phyloP scores from a whole-genome alignment of 2,797 vertebrate genomes.

The Ctenosaura bakeri region DNA sequence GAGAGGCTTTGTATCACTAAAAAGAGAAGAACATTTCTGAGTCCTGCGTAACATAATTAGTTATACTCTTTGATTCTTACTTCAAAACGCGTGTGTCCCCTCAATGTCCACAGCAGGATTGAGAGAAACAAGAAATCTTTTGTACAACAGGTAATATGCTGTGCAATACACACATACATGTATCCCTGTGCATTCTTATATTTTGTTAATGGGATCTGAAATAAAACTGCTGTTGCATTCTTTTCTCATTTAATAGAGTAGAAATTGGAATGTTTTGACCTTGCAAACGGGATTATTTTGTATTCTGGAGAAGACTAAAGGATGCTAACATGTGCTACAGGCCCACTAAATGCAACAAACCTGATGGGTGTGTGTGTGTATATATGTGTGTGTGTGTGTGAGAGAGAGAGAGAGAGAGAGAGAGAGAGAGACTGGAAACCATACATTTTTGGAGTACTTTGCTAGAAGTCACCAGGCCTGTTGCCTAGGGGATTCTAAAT shows the following conservation, averaged over 20 bases:
- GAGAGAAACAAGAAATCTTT: slow-evolving; percentile 21
- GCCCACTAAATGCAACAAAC: too few species aligned
- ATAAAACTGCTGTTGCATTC: background rate
- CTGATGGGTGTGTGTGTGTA: too few species aligned
- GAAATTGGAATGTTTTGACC: slow-evolving; percentile 20
- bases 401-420: too few species aligned
- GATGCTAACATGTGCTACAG: background rate
- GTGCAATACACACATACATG: background rate
- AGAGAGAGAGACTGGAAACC: too few species aligned
- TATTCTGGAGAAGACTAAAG: slow-evolving; percentile 22
- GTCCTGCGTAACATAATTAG: slow-evolving; percentile 64
- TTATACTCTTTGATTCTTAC: slow-evolving; percentile 41
- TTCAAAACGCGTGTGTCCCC: slow-evolving; percentile 38
- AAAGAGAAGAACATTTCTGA: slow-evolving; percentile 56
- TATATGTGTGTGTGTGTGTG: too few species aligned
- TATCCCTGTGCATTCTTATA: background rate
- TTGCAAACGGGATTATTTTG: slow-evolving; percentile 17
- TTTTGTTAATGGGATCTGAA: slow-evolving; percentile 36
- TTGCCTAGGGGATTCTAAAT: too few species aligned
- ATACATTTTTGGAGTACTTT: background rate
- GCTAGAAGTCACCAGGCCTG: too few species aligned
- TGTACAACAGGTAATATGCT: slow-evolving; percentile 37
- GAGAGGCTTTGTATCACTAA: slow-evolving; percentile 43
- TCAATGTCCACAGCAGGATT: background rate
- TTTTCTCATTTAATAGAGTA: background rate